Percentiles rank a stretch among this genome's conserved stretches.
Conservation (phyloP, 2,888 invertebrate species). For the Palloptera scutellata region DNA sequence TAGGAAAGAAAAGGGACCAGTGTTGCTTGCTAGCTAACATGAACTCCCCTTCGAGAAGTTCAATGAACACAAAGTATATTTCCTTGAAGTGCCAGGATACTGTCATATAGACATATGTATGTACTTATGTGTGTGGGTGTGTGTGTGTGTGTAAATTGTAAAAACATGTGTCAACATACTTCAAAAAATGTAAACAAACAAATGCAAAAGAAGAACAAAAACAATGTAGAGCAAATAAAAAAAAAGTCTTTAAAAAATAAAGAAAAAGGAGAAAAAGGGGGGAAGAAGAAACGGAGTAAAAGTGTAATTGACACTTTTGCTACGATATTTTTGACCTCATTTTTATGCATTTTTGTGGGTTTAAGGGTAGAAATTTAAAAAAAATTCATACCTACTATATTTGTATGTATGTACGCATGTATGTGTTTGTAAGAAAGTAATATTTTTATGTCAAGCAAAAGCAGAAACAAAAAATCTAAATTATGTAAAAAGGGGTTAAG, state of each 20-base stretch:
- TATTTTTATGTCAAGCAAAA: too few relatives aligned
- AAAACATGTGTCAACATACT: not conserved
- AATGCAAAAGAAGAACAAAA: not conserved
- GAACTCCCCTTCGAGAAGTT: too few relatives aligned
- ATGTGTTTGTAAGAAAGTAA: too few relatives aligned
- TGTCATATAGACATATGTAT: too few relatives aligned
- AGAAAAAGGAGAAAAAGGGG: not conserved
- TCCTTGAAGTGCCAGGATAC: too few relatives aligned
- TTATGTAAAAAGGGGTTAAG: too few relatives aligned
- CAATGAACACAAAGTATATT: too few relatives aligned
- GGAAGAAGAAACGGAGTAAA: not conserved
- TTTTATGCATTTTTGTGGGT: constrained; percentile 22
- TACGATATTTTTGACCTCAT: constrained; percentile 30
- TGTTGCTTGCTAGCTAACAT: too few relatives aligned
- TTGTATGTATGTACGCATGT: too few relatives aligned
- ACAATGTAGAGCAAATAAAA: not conserved
- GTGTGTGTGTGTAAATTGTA: not conserved
- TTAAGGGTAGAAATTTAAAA: constrained; percentile 4
- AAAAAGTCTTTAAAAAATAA: not conserved
- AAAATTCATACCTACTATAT: too few relatives aligned
- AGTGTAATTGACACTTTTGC: constrained; percentile 29
- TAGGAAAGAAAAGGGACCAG: too few relatives aligned
- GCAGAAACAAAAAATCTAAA: too few relatives aligned
- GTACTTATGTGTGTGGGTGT: not conserved
- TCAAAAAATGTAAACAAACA: not conserved